These are phyloP conservation scores for Gisinianus flammeolus DNA, from an alignment of 2,888 invertebrate genomes.

Conservation along the genomic window DNA sequence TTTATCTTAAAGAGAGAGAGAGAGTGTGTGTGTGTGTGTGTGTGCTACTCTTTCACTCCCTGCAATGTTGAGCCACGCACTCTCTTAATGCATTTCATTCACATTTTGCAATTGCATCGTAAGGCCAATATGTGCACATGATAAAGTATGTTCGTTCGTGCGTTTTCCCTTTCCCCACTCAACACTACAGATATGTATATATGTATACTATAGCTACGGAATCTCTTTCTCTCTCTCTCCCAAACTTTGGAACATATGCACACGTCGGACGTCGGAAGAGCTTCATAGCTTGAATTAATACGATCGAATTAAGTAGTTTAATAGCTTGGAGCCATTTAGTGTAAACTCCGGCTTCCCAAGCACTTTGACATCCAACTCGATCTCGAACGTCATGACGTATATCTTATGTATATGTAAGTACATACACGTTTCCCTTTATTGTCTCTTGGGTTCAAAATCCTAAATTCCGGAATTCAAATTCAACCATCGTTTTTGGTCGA, in stretches of 20 bases:
- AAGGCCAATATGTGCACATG: neutral
- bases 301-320: conserved; percentile 38
- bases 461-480: too few relatives aligned
- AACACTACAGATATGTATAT: neutral
- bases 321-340: conserved; percentile 33
- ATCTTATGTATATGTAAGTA: too few relatives aligned
- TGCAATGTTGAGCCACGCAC: neutral
- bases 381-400: too few relatives aligned
- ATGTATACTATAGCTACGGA: neutral
- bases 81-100: conserved; percentile 19
- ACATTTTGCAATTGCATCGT: conserved; percentile 21
- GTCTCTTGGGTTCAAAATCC: too few relatives aligned
- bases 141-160: conserved; percentile 12
- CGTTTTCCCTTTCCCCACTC: neutral
- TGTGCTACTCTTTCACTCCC: too few relatives aligned
- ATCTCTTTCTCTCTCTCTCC: neutral
- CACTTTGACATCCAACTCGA: too few relatives aligned
- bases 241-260: neutral
- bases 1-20: too few relatives aligned
- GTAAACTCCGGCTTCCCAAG: conserved; percentile 10
- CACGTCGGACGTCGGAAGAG: neutral
- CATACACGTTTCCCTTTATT: too few relatives aligned
- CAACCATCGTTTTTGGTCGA: too few relatives aligned
- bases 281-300: conserved; percentile 30
- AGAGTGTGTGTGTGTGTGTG: too few relatives aligned